phyloP scores from a whole-genome alignment of 1,140 invertebrate species.

The Drosophila neocordata region DNA sequence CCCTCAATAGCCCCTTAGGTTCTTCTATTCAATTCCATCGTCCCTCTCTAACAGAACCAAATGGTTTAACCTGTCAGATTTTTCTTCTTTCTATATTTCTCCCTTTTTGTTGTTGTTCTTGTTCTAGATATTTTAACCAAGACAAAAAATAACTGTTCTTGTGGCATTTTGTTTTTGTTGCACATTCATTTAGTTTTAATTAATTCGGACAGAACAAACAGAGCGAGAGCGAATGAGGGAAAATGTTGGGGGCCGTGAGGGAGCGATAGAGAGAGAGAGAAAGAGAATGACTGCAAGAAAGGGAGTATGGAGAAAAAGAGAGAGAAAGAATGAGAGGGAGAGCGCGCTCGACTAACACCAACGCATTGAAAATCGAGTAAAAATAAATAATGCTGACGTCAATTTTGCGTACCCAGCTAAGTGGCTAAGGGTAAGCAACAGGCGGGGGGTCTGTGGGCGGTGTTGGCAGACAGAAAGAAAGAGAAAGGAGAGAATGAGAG shows the following conservation, averaged over 20 bases:
- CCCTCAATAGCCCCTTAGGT: neutral
- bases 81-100: constrained; percentile 1
- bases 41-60: too few species aligned
- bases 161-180: constrained; percentile 47
- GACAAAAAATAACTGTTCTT: constrained; percentile 54
- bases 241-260: neutral
- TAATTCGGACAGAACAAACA: constrained; percentile 65
- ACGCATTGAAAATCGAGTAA: constrained; percentile 63
- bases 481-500: neutral
- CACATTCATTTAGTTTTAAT: constrained; percentile 74
- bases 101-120: constrained; percentile 12
- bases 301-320: neutral
- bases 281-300: neutral
- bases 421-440: constrained; percentile 7
- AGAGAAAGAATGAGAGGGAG: constrained; percentile 22
- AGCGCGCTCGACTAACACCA: constrained; percentile 30
- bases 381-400: constrained; percentile 77
- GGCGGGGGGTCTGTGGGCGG: neutral
- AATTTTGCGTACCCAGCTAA: constrained; percentile 82
- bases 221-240: constrained; percentile 13
- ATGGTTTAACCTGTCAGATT: neutral
- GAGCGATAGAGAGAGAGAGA: neutral
- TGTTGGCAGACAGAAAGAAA: neutral
- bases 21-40: neutral
- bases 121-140: constrained; percentile 38